Evolutionary conservation across 2,888 invertebrate species (phyloP).

Genomic region (Scaptomyza parva): DNA sequence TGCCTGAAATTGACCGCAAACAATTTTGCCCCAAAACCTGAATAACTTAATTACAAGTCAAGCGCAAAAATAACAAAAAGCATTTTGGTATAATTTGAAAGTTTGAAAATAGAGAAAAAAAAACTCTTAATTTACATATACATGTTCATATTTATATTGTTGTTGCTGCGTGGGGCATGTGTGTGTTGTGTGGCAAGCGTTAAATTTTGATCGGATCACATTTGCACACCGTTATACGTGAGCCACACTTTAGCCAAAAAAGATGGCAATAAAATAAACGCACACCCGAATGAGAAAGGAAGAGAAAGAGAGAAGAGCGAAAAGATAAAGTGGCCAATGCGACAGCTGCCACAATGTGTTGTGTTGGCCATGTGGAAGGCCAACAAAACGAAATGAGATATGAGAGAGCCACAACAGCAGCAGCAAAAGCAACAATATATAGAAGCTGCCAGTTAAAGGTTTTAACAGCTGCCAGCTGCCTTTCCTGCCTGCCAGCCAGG

Average conservation of each 20-base stretch:
- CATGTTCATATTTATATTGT: neutral
- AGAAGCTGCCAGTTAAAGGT: constrained; percentile 5
- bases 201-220: constrained; percentile 48
- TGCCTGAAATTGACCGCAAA: constrained; percentile 12
- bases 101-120: no score
- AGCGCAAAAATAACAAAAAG: neutral
- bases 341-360: constrained; percentile 37
- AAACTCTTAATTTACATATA: constrained; percentile 26
- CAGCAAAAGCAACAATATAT: constrained; percentile 10
- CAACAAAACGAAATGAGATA: constrained; percentile 27
- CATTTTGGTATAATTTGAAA: constrained; percentile 41
- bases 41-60: constrained; percentile 25
- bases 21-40: constrained; percentile 9
- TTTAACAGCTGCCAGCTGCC: constrained; percentile 5
- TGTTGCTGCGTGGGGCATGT: constrained; percentile 35
- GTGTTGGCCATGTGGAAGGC: constrained; percentile 20
- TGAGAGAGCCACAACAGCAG: constrained; percentile 11
- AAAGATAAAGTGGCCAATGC: constrained; percentile 51
- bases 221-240: constrained; percentile 51
- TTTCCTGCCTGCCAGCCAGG: neutral
- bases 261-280: constrained; percentile 33
- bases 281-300: neutral
- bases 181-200: constrained; percentile 13
- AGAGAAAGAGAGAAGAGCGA: constrained; percentile 1
- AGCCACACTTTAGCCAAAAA: constrained; percentile 22